Conservation (phyloP, 2,113 vertebrate genomes). For the Reinhardtius hippoglossoides region DNA sequence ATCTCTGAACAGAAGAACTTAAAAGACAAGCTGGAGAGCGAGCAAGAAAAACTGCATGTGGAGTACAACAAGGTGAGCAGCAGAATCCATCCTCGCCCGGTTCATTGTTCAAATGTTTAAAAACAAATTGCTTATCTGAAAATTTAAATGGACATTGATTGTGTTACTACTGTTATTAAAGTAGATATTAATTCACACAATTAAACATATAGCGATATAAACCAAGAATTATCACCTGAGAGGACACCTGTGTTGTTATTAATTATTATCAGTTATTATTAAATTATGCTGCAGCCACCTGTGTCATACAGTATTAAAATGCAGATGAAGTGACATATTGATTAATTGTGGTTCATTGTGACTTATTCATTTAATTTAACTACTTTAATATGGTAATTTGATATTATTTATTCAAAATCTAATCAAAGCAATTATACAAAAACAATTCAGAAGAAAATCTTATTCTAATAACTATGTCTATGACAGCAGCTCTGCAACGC, state of each 20-base stretch:
- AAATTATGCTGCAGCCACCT: neutral
- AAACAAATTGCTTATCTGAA: neutral
- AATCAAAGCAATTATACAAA: neutral
- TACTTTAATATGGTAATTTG: neutral
- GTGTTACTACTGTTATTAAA: neutral
- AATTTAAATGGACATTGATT: neutral
- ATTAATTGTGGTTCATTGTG: neutral
- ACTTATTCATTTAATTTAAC: neutral
- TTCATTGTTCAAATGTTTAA: neutral
- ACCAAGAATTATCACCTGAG: neutral
- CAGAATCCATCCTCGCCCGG: neutral
- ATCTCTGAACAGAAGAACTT: slow-evolving; percentile 98
- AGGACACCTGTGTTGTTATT: neutral
- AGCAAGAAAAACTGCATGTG: slow-evolving; percentile 97
- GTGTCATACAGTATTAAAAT: neutral
- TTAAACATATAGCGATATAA: neutral
- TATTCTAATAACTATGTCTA: neutral
- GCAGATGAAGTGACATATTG: neutral
- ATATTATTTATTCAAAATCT: neutral
- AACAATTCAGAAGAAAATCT: neutral
- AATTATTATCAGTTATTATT: neutral
- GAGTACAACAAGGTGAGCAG: slow-evolving; percentile 94
- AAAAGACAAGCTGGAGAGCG: slow-evolving; percentile 97
- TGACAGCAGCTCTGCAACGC: neutral
- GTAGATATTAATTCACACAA: neutral